Evolutionary conservation across 2,113 vertebrate genomes (phyloP), one percentile per base, ranked within the genome.

Genomic region (Syngnathoides biaculeatus): DNA sequence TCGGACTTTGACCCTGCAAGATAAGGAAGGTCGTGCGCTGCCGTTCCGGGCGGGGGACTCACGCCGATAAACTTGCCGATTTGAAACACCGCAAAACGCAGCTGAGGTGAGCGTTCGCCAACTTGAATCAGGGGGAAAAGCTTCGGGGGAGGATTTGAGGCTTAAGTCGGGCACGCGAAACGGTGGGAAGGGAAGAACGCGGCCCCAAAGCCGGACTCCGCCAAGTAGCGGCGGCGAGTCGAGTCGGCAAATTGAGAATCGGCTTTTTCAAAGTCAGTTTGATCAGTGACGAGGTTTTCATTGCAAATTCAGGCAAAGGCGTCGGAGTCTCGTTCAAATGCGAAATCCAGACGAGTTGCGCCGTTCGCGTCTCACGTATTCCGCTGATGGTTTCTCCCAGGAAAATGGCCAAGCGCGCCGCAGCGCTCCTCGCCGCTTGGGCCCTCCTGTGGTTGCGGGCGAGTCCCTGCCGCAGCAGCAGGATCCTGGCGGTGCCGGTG

Each of bases 401-500:
- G 55, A 75, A 75, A 74, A 78, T 81, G 75, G 69, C 73, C 4
- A 35, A 5, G 24, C 9, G 17, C 0, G 27, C 66, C 38, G 35
- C 14, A 13, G 1, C 69, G 0, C 0, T 81, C 53, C 5, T 85
- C 64, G 42, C 69, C 19, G 22, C 13, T 2, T 71, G 88, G 38
- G 72, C 56, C 52, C 17, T 87, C 43, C 66, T 89, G 65, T 20
- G 75, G 17, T 68, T 81, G 1, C 0, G 55, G 0, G 53, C 67
- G 2, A 42, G 72, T 24, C 62, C 13, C 39, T 81, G 81, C 22
- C 38, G 45, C 22, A 50, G 83, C 8, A 93, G 91, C 6, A 92
- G 75, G 12, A 92, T 94, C 14, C 77, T 95, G 63, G 92, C 94
- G 8, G 92, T 93, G 66, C 93, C 92, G 0, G 80, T 87, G 0